Evolutionary conservation across 2,888 invertebrate species (phyloP), one percentile per base, ranked within the genome.

Genomic region (Electrophaes corylata): DNA sequence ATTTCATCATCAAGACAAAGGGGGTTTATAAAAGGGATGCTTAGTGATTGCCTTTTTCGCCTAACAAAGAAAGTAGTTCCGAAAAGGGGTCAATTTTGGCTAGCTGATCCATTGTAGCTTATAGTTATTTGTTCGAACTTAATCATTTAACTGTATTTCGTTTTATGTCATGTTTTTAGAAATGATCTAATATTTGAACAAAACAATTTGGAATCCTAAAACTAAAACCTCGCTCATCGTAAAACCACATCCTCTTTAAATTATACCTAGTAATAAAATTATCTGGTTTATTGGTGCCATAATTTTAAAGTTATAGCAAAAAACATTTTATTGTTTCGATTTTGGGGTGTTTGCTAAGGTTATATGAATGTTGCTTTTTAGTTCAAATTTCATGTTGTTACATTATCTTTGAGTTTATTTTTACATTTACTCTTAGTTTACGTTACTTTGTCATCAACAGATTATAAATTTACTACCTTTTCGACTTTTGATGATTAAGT

Each of bases 71-170:
- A 61, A 61, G 49, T 60, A 47, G 50, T 67, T 45, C 19, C 12
- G 39, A 57, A 59, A 64, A 31, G 16, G 58, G 40, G 55, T 69
- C 70, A 69, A 71, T 74, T 67, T 8, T 64, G 59, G 65, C 50
- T 26, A 46, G 67, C 66, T 78, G 78, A 79, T 72, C 35, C 2
- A 6, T n/a, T n/a, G 79, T 74, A 81, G 77, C 59, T n/a, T 5
- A n/a, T 14, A 14, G 14, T 16, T 11, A 61, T 55, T 46, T 44
- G 58, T 44, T 57, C 43, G 18, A 60, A 58, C 57, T 63, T 51
- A 39, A 49, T 49, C 41, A 37, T 37, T 26, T 43, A 43, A 26
- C 11, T 48, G 16, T 16, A 37, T 37, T 37, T 16, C 0, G 16
- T 35, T 35, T 35, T 14, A 5, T 23, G 23, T 23, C 23, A 23